Evolutionary conservation across 2,888 invertebrate species (phyloP), one percentile per base, ranked within the genome.

Genomic region (Xestia xanthographa): DNA sequence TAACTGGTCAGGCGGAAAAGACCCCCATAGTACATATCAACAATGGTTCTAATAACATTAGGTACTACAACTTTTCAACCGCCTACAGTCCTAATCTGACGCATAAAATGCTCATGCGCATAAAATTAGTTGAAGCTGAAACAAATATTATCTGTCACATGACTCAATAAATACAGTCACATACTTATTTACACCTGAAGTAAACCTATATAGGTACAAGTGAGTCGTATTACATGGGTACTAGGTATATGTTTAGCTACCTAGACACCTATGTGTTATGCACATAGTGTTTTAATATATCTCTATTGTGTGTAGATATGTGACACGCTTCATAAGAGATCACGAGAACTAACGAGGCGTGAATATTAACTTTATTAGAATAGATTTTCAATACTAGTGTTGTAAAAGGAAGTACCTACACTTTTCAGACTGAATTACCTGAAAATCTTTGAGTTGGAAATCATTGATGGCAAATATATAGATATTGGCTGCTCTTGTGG

Each of bases 251-350:
- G 41, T n/a, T 62, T 34, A 65, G 29, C 43, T 73, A 72, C 48
- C 29, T 65, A 53, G 38, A 5, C 20, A 70, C 11, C 41, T 77
- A 79, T 65, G 67, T 66, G 45, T 75, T 81, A 86, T 73, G 76
- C 79, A 75, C 70, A 62, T 48, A 78, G 62, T 80, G 75, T 81
- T 80, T 73, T 62, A 77, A 79, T 83, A 65, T 74, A 69, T 72
- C 65, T 67, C 84, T 72, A 87, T 88, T 87, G 88, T 88, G 73
- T 84, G 22, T 69, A 70, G n/a, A 76, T 86, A 90, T 92, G 90
- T 91, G 93, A 92, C 89, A 92, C 88, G 92, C 88, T 92, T 92
- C 90, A 90, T 84, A 91, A 91, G 87, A 87, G 84, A 92, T 93
- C 92, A 92, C 88, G 90, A 91, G 91, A 92, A 88, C 80, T 87